phyloP scores from a whole-genome alignment of 2,113 vertebrate species.

The Halichoerus grypus region DNA sequence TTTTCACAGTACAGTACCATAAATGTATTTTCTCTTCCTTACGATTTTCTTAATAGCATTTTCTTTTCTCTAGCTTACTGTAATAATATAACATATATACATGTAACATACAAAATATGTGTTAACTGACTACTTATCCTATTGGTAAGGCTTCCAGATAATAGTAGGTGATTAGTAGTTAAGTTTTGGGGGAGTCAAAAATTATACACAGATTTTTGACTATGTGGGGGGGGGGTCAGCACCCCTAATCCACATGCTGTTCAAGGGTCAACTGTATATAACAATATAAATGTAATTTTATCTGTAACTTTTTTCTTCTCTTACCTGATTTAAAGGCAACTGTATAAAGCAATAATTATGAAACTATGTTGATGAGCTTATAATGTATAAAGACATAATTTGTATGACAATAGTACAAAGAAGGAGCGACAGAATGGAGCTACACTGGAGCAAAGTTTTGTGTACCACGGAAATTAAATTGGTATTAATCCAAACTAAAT shows the following conservation, averaged over 20 bases:
- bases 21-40: background rate
- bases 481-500: background rate
- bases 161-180: background rate
- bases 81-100: background rate
- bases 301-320: background rate
- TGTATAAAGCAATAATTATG: background rate
- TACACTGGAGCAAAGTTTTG: background rate
- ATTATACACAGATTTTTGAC: background rate
- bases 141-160: background rate
- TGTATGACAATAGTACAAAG: background rate
- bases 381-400: constrained; percentile 15
- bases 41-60: background rate
- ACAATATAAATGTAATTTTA: background rate
- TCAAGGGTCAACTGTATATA: background rate
- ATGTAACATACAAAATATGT: background rate
- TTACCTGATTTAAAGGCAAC: background rate
- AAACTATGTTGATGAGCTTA: background rate
- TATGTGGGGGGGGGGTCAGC: background rate
- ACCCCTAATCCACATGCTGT: background rate
- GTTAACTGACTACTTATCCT: background rate
- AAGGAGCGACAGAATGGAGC: background rate
- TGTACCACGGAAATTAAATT: background rate
- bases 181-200: background rate
- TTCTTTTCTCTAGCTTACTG: background rate
- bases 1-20: background rate